Evolutionary conservation across 2,797 vertebrate genomes (phyloP).

Genomic region (Amniataba percoides): DNA sequence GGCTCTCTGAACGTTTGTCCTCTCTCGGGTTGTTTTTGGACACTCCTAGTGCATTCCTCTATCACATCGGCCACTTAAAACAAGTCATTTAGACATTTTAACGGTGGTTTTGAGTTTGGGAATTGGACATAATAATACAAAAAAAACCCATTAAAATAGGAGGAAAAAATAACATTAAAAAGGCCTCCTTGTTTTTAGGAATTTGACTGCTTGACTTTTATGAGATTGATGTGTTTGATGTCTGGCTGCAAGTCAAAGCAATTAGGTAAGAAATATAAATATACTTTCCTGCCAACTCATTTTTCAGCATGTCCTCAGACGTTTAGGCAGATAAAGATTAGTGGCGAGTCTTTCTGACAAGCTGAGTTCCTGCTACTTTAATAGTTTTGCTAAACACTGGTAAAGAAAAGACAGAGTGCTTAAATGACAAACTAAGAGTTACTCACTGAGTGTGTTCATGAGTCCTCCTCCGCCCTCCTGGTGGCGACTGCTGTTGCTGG

Average conservation of each 20-base stretch:
- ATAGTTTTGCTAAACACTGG: neutral
- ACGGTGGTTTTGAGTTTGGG: neutral
- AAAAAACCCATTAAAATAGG: too few species aligned
- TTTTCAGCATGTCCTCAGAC: too few species aligned
- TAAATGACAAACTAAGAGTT: neutral
- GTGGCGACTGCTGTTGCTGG: constrained; percentile 69
- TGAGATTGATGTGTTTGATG: neutral
- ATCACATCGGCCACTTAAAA: neutral
- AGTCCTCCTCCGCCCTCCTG: constrained; percentile 87
- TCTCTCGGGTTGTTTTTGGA: neutral
- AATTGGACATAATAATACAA: too few species aligned
- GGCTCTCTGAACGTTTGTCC: neutral
- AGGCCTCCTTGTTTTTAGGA: neutral
- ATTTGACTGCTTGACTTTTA: neutral
- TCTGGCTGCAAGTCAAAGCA: neutral
- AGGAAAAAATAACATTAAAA: too few species aligned
- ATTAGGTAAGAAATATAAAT: neutral
- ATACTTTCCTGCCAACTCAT: neutral
- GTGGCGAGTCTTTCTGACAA: neutral
- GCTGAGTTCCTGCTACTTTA: neutral
- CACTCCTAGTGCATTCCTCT: neutral
- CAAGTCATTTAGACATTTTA: neutral
- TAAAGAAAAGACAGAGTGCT: neutral
- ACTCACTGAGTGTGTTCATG: constrained; percentile 97
- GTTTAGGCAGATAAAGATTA: neutral